Evolutionary conservation across 2,113 vertebrate genomes (phyloP).

Genomic region (Passer montanus): DNA sequence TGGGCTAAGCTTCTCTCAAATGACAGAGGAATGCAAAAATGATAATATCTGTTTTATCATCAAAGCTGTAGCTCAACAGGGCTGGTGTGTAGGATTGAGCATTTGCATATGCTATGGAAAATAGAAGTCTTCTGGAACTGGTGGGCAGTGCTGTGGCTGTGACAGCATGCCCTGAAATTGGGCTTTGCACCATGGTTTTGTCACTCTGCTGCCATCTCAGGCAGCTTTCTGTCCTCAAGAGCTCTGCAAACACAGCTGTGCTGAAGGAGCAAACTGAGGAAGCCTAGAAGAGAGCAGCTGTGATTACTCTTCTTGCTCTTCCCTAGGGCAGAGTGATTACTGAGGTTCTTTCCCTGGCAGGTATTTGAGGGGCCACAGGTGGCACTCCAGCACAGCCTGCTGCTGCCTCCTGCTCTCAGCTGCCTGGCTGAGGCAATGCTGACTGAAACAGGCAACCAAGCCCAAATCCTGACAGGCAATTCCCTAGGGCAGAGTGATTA

Average conservation of each 20-base stretch:
- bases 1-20: neutral
- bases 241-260: neutral
- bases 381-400: neutral
- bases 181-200: neutral
- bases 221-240: neutral
- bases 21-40: neutral
- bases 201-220: neutral
- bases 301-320: neutral
- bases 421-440: neutral
- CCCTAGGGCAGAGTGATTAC: rapidly evolving
- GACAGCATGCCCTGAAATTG: neutral
- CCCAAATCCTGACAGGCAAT: neutral
- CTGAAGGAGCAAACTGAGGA: neutral
- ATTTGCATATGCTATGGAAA: neutral
- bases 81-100: neutral
- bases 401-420: neutral
- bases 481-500: rapidly evolving
- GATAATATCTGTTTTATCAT: neutral
- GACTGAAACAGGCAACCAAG: neutral
- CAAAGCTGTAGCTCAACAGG: neutral
- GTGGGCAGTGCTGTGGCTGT: neutral
- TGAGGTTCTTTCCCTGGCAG: neutral
- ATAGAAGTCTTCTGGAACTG: neutral
- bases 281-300: neutral
- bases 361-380: neutral